A percentile compares a stretch with the other conserved stretches of the same genome.
phyloP scores from a whole-genome alignment of 1,140 invertebrate genomes.

The Globodera ellingtonae region DNA sequence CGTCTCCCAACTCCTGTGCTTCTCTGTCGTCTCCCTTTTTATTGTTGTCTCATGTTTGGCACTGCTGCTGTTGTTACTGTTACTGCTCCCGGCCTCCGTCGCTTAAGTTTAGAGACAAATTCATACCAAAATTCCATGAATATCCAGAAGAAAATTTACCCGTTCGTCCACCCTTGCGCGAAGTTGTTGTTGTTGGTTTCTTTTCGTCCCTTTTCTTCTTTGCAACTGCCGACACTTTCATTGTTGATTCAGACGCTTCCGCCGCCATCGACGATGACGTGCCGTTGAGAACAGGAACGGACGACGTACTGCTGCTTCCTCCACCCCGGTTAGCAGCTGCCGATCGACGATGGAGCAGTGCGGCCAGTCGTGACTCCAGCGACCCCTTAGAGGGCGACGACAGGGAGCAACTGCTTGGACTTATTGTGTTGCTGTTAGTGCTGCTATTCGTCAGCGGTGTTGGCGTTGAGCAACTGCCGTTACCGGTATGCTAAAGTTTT shows the following conservation, averaged over 20 bases:
- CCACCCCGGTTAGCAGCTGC: not conserved
- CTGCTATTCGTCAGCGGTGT: not conserved
- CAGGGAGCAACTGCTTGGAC: not conserved
- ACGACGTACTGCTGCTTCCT: not conserved
- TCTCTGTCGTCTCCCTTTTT: too few relatives aligned
- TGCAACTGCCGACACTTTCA: not conserved
- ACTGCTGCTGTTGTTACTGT: not conserved
- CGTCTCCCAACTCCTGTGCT: too few relatives aligned
- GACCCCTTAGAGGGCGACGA: not conserved
- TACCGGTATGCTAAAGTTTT: not conserved
- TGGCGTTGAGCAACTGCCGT: not conserved
- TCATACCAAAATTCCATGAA: not conserved
- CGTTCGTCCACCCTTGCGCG: too few relatives aligned
- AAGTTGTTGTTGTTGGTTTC: not conserved
- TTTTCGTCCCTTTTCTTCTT: not conserved
- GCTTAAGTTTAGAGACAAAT: not conserved
- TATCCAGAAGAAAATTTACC: too few relatives aligned
- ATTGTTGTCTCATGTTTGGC: too few relatives aligned
- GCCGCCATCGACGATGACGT: not conserved
- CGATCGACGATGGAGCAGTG: constrained; percentile 7
- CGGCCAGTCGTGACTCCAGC: constrained; percentile 16
- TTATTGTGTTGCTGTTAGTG: not conserved
- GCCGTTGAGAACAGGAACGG: not conserved
- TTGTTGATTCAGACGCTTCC: not conserved
- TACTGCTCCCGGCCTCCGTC: not conserved